Evolutionary conservation across 1,140 invertebrate genomes (phyloP), one percentile per base, ranked within the genome.

Genomic region (Coptotermes formosanus): DNA sequence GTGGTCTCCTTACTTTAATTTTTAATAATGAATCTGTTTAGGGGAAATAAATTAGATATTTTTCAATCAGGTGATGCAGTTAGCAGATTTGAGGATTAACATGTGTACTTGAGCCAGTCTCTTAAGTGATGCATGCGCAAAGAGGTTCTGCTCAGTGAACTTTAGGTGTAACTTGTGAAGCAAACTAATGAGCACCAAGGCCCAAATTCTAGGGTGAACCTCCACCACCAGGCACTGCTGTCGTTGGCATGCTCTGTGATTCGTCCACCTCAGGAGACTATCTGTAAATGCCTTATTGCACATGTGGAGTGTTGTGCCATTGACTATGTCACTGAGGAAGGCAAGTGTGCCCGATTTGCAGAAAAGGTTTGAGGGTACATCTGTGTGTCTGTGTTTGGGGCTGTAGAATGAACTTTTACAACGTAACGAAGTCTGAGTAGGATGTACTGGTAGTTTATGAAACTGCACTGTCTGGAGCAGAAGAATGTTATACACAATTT

Each of bases 111-210:
- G 8, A 95, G 98, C 55, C 98, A 99, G 91, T 94, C 94, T 0
- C 94, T 99, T 84, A 97, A 98, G 88, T 94, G 96, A 86, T 97
- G 97, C 88, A 96, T 98, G 95, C 93, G 96, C 86, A 97, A 96
- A 88, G 97, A 98, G 89, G 93, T 94, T 69, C 91, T 99, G 30
- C 92, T 98, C 25, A 97, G 97, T 88, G 98, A 99, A 91, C 92
- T 98, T 82, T 99, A 97, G 90, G 92, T 99, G 69, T 97, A 99
- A 89, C 92, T 99, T 11, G 97, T 99, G 83, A 99, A 98, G 91
- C 95, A 97, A 92, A 99, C 97, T 0, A 98, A 97, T 0, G 97
- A 98, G n/a, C 95, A 97, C 91, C 94, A 95, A 25, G 97, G 98
- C 92, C 97, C 97, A 0, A 97, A 97, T 89, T 97, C 96, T 64